Percentiles rank a stretch among this genome's conserved stretches.
Evolutionary conservation across 2,797 vertebrate genomes (phyloP).

Genomic region (Dicrostonyx torquatus): DNA sequence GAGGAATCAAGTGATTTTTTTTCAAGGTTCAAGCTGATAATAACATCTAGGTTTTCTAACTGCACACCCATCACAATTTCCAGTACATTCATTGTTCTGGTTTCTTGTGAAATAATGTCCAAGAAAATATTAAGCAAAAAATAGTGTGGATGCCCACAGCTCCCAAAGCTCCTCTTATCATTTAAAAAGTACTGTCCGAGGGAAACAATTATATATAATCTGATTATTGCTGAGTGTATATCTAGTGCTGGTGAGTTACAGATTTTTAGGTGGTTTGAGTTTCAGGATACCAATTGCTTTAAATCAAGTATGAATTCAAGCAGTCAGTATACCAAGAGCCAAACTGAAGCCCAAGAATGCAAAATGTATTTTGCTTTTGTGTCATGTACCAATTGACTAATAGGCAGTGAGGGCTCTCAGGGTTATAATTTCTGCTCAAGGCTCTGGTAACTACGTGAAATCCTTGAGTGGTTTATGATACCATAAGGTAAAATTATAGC

Average conservation of each 20-base stretch:
- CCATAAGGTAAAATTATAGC: slow-evolving; percentile 72
- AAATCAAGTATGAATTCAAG: slow-evolving; percentile 48
- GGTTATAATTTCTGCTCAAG: slow-evolving; percentile 75
- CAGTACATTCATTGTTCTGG: not conserved
- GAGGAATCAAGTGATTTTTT: slow-evolving; percentile 15
- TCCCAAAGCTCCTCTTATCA: slow-evolving; percentile 36
- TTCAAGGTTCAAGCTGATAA: not conserved
- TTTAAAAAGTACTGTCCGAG: slow-evolving; percentile 42
- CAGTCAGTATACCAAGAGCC: slow-evolving; percentile 46
- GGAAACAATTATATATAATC: slow-evolving; percentile 37
- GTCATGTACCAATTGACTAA: slow-evolving; percentile 68
- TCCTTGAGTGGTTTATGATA: slow-evolving; percentile 77
- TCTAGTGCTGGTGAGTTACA: slow-evolving; percentile 60
- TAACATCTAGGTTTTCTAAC: slow-evolving; percentile 32
- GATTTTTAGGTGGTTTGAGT: slow-evolving; percentile 55
- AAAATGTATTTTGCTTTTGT: slow-evolving; percentile 63
- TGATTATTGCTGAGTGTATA: slow-evolving; percentile 49
- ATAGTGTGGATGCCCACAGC: not conserved
- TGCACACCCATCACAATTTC: slow-evolving; percentile 26
- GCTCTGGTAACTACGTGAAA: slow-evolving; percentile 74
- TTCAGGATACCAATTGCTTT: slow-evolving; percentile 51
- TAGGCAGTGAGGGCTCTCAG: slow-evolving; percentile 61
- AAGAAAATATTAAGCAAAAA: slow-evolving; percentile 1
- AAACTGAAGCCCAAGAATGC: slow-evolving; percentile 63
- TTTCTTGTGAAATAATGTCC: slow-evolving; percentile 12